Evolutionary conservation across 2,797 vertebrate genomes (phyloP), one percentile per base, ranked within the genome.

Genomic region (Poecilia wingei): DNA sequence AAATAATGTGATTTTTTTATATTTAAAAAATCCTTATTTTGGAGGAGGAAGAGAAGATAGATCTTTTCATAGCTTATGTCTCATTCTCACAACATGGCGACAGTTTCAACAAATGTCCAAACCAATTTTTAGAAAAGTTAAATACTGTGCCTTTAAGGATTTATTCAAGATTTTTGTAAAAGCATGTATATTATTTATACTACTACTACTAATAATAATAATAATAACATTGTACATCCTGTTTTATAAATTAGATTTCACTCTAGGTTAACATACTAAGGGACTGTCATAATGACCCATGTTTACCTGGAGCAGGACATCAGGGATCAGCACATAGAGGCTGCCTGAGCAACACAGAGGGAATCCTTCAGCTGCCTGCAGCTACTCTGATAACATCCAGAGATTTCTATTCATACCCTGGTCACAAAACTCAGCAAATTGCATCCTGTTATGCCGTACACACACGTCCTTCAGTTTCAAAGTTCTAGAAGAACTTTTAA

Each of bases 361-460:
- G 20, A 69, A 69, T 69, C 66, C 61, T 39, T 66, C 61, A 66
- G 61, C 33, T 66, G 61, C 16, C 59, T 64, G 16, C 33, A 64
- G n/a, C n/a, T 28, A 28, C 55, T 61, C 57, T 61, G 28, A 61
- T 61, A 16, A 61, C 57, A 61, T 16, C 28, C 57, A 33, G 57
- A 59, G 33, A 22, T 39, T 22, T 39, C 36, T 36, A 39, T 36
- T 39, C 61, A 66, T 39, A 22, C 61, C 0, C 61, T 66, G 61
- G 33, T 66, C 36, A 39, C 14, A 20, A 66, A 36, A 66, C 61
- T 16, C 18, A 41, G 33, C 7, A 20, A 39, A 20, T 16, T 66
- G 64, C 61, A 66, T 20, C 16, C 61, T 39, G 16, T 39, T 39
- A 66, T 36, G 33, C 33, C 8, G 6, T 9, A 20, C 20, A 12